Evolutionary conservation across 2,113 vertebrate species (phyloP).

Genomic region (Arothron firmamentum): DNA sequence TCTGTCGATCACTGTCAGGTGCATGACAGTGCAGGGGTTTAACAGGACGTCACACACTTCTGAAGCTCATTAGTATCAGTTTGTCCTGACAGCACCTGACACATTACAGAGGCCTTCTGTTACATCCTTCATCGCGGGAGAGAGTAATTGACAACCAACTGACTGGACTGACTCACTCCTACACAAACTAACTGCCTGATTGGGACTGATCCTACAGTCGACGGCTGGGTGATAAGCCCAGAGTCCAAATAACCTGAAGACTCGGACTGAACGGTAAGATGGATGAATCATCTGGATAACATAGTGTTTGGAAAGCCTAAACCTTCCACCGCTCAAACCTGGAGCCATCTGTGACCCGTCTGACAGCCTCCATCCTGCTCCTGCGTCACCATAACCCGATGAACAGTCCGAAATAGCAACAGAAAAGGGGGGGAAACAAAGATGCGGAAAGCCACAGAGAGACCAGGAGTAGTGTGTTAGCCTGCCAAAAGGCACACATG

Average conservation of each 20-base stretch:
- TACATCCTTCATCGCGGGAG: slow-evolving; percentile 27
- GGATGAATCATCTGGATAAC: slow-evolving; percentile 3
- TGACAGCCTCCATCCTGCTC: not conserved
- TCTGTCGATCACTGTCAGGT: slow-evolving; percentile 34
- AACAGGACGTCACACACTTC: slow-evolving; percentile 36
- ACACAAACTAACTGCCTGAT: slow-evolving; percentile 30
- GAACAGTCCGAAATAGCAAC: slow-evolving; percentile 38
- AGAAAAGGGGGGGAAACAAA: slow-evolving; percentile 28
- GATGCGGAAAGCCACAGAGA: slow-evolving; percentile 17
- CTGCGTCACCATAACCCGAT: not conserved
- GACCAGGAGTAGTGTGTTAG: slow-evolving; percentile 6
- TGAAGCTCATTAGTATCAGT: slow-evolving; percentile 42
- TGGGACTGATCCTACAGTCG: slow-evolving; percentile 19
- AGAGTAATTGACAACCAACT: slow-evolving; percentile 45
- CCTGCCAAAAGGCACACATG: slow-evolving; percentile 45
- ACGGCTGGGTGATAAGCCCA: slow-evolving; percentile 23
- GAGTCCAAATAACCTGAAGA: slow-evolving; percentile 27
- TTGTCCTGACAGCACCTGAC: slow-evolving; percentile 56
- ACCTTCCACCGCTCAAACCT: not conserved
- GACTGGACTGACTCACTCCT: slow-evolving; percentile 36
- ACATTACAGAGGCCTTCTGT: slow-evolving; percentile 49
- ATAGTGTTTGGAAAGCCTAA: slow-evolving; percentile 20
- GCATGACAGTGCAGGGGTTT: slow-evolving; percentile 29
- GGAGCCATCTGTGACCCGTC: slow-evolving; percentile 15
- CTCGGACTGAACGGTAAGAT: not conserved